These are phyloP conservation scores for Papilio dardanus DNA, from an alignment of 1,140 invertebrate species.

Conservation along the genomic window DNA sequence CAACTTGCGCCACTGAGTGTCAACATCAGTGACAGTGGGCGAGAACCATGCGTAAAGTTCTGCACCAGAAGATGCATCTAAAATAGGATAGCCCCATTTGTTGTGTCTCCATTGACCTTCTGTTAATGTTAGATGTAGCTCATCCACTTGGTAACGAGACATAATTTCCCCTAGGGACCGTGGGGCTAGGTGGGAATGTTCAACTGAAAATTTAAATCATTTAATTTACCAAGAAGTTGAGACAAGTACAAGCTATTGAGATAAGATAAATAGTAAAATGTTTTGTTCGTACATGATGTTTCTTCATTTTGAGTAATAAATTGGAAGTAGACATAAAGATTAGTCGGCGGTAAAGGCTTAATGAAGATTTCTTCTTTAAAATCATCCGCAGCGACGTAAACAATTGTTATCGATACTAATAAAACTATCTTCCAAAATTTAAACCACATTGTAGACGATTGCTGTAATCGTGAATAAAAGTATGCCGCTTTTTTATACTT, in stretches of 20 bases:
- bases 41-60: constrained; percentile 97
- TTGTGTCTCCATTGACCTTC: constrained; percentile 96
- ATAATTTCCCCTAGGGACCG: constrained; percentile 95
- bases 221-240: background rate
- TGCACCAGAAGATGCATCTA: constrained; percentile 94
- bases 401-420: constrained; percentile 40
- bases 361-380: constrained; percentile 93
- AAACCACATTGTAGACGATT: constrained; percentile 16
- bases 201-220: constrained; percentile 83
- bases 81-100: constrained; percentile 95
- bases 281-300: constrained; percentile 66
- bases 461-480: background rate
- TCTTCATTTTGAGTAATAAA: constrained; percentile 88
- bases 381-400: constrained; percentile 81
- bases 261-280: constrained; percentile 34
- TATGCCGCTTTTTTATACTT: background rate
- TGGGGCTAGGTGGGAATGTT: constrained; percentile 94
- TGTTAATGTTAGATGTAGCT: constrained; percentile 95
- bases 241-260: background rate
- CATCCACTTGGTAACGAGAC: constrained; percentile 91
- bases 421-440: constrained; percentile 35
- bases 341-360: constrained; percentile 89
- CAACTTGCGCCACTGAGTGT: constrained; percentile 93
- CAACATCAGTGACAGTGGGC: constrained; percentile 83
- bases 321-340: constrained; percentile 93